phyloP scores from a whole-genome alignment of 2,113 vertebrate genomes.

The Phylloscopus whistleri region DNA sequence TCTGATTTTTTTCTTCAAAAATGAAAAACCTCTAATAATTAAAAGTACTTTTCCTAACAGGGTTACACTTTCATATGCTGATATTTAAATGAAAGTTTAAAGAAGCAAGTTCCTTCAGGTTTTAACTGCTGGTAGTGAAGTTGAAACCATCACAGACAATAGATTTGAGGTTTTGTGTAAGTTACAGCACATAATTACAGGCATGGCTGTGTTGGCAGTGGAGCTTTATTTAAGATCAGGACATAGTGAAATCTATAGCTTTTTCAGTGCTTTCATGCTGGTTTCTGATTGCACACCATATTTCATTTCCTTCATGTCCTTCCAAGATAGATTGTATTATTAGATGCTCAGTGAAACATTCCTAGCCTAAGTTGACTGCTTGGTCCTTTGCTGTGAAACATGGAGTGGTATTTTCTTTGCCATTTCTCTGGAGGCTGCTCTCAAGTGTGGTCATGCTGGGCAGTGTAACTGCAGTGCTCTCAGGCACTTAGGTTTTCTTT shows the following conservation, averaged over 20 bases:
- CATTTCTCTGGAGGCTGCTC: neutral
- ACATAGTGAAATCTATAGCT: neutral
- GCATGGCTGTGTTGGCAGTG: neutral
- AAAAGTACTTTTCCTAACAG: neutral
- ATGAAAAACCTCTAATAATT: neutral
- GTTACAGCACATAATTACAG: neutral
- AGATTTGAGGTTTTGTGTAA: neutral
- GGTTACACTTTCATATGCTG: neutral
- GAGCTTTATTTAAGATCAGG: neutral
- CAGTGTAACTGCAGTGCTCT: neutral
- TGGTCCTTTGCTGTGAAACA: neutral
- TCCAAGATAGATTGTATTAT: neutral
- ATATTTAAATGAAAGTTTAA: neutral
- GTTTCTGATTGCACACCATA: neutral
- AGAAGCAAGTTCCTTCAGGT: neutral
- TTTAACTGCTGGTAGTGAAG: neutral
- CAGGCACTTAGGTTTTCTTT: neutral
- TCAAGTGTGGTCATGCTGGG: neutral
- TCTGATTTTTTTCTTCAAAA: neutral
- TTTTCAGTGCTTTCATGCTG: neutral
- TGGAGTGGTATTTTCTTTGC: neutral
- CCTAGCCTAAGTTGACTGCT: neutral
- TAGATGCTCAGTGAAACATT: neutral
- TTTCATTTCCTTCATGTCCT: neutral
- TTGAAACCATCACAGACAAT: neutral